These are phyloP conservation scores for Lepidocolaptes lacrymiger DNA, from an alignment of 2,797 vertebrate genomes.

Conservation along the genomic window DNA sequence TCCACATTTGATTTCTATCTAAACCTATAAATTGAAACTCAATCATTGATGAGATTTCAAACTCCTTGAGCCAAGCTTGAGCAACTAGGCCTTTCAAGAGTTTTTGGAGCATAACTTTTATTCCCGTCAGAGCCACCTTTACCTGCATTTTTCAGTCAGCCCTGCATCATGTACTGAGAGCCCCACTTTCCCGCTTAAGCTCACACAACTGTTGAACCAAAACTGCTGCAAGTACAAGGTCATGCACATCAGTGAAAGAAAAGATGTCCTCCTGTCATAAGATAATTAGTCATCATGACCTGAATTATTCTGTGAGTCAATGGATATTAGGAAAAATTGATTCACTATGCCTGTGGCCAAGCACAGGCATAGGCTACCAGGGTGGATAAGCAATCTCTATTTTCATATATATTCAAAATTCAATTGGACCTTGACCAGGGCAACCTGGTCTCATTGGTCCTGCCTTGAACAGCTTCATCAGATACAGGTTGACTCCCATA, in stretches of 20 bases:
- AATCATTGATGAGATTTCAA: background rate
- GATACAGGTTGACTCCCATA: background rate
- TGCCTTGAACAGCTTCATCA: background rate
- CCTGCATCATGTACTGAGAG: background rate
- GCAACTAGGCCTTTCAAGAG: background rate
- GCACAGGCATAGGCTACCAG: background rate
- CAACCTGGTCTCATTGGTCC: background rate
- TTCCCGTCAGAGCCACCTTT: background rate
- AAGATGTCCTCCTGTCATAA: background rate
- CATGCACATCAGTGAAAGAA: background rate
- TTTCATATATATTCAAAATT: background rate
- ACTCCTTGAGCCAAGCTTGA: background rate
- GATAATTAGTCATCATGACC: background rate
- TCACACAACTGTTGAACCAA: accelerated
- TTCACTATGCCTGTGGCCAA: background rate
- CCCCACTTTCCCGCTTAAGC: background rate
- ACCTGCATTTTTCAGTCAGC: background rate
- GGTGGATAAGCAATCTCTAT: background rate
- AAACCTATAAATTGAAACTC: background rate
- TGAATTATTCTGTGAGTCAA: background rate
- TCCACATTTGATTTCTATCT: conserved; percentile 22
- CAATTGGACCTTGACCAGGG: background rate
- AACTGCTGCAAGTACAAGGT: accelerated
- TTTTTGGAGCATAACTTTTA: background rate
- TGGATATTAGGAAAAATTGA: background rate